phyloP scores from a whole-genome alignment of 23 tunicate species.

The Ascidia mentula region DNA sequence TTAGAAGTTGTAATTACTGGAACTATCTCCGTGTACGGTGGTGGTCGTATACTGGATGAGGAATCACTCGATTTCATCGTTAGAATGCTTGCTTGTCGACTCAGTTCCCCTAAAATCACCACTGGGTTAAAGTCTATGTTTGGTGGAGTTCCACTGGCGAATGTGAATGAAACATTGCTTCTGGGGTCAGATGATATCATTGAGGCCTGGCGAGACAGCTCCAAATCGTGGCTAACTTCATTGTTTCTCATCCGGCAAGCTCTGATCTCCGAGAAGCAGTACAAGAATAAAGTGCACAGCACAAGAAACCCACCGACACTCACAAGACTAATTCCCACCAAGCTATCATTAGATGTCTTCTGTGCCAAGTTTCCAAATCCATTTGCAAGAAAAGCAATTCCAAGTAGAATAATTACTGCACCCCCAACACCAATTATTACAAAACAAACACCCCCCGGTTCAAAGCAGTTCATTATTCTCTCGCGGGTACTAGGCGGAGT shows the following conservation, averaged over 20 bases:
- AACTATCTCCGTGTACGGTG: background rate
- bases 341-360: background rate
- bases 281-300: background rate
- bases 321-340: background rate
- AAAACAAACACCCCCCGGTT: background rate
- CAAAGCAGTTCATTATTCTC: background rate
- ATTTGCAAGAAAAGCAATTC: background rate
- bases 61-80: background rate
- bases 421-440: background rate
- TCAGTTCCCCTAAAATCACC: conserved; percentile 11
- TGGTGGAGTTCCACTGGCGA: conserved; percentile 27
- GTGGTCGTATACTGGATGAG: background rate
- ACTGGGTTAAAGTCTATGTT: conserved; percentile 33
- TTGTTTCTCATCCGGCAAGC: background rate
- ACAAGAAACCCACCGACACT: background rate
- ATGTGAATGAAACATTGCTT: background rate
- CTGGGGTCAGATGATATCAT: background rate
- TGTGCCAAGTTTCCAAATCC: background rate
- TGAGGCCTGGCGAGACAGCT: background rate
- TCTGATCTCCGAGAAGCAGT: background rate
- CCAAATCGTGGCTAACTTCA: background rate
- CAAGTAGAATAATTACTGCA: background rate
- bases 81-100: background rate
- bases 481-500: background rate
- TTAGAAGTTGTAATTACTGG: background rate